Evolutionary conservation across 1,140 invertebrate genomes (phyloP), one percentile per base, ranked within the genome.

Genomic region (Heliconius congener): DNA sequence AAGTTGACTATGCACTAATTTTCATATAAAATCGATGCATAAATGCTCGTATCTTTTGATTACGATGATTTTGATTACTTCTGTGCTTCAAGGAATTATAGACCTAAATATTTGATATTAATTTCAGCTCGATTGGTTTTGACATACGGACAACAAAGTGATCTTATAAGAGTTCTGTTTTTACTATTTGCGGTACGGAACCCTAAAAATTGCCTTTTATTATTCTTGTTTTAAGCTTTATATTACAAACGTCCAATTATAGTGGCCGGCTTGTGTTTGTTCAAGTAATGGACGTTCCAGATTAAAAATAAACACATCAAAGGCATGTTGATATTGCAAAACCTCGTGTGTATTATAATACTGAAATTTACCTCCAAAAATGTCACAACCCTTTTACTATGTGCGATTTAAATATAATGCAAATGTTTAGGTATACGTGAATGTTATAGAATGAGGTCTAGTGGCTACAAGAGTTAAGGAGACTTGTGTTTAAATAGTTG

Each of bases 241-340:
- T 76, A 77, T 81, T 52, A 73, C 66, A 81, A 77, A 74, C 79
- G 57, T 76, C 79, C 79, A 80, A 81, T 81, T 81, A 77, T 77
- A 81, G 60, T 37, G 42, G 72, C 50, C 55, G 79, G 74, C 60
- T 39, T 71, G 46, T 81, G 76, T 81, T 78, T 81, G 30, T 73
- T 75, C 74, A 81, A 75, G 76, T 81, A 81, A 77, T 81, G 79
- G 79, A 77, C 57, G 57, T 77, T 79, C n/a, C 60, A 81, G 76
- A 81, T 81, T 78, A 78, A 78, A 81, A 81, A 81, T 81, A 81
- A 78, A 81, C 73, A 81, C 46, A 74, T 79, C 73, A 74, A 50
- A 77, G 76, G 30, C 66, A 78, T 78, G 76, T 81, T 81, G 57
- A 66, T 81, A 74, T 81, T 74, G 73, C 73, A 78, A 78, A 55